Conservation (phyloP, 2,888 invertebrate genomes). For the Dryobotodes eremita region DNA sequence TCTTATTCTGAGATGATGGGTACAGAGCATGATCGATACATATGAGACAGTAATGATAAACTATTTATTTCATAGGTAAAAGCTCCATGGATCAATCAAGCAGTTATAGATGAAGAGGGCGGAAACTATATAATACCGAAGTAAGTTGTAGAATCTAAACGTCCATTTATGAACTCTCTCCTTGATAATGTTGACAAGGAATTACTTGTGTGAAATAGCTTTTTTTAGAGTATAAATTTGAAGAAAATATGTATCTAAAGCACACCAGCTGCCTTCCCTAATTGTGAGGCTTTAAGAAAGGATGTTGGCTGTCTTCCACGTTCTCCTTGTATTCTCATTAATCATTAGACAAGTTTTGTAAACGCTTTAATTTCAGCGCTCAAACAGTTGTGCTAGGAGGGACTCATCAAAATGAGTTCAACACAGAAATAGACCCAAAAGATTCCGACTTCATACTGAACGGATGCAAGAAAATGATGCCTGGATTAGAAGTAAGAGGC, state of each 20-base stretch:
- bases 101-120: conserved; percentile 90
- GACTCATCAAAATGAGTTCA: conserved; percentile 93
- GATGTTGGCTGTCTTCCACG: neutral
- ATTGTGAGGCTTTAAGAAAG: neutral
- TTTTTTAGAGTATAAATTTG: neutral
- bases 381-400: conserved; percentile 94
- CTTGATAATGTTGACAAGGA: neutral
- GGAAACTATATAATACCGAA: conserved; percentile 95
- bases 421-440: conserved; percentile 83
- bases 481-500: conserved; percentile 90
- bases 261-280: neutral
- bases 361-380: conserved; percentile 80
- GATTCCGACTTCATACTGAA: conserved; percentile 92
- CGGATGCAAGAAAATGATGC: conserved; percentile 91
- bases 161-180: neutral
- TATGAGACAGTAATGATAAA: neutral
- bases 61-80: conserved; percentile 86
- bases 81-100: conserved; percentile 92
- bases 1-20: neutral
- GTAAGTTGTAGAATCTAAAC: conserved; percentile 84
- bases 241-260: neutral
- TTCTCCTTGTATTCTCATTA: neutral
- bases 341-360: neutral
- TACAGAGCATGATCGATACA: neutral
- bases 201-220: neutral